Evolutionary conservation across 2,113 vertebrate species (phyloP), one percentile per base, ranked within the genome.

Genomic region (Sapayoa aenigma): DNA sequence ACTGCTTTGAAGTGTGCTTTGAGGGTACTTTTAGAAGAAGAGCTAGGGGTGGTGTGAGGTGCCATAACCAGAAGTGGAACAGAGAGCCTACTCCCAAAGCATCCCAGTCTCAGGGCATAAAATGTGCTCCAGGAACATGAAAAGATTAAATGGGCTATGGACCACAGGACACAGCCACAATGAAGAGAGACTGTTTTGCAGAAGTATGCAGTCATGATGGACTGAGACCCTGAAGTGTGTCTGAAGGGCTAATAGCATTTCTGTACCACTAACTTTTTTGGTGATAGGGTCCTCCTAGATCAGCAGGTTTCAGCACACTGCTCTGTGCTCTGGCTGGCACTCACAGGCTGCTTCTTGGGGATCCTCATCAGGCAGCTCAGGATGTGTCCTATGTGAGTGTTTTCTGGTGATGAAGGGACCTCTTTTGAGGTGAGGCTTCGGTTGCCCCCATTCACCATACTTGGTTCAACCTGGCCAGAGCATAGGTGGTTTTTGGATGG

Each of bases 261-360:
- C 59, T 39, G 33, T 81, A 58, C 18, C 37, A 24, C 58, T 72
- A 37, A 9, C 6, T 56, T 33, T 60, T 78, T 37, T 52, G 74
- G 46, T 59, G 6, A 13, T 33, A 44, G 13, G 14, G 39, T 74
- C 39, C 49, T 89, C 72, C 49, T 63, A 55, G 41, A 69, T 37
- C 14, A 53, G 46, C 52, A 44, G 44, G 16, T 73, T 89, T 80
- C 49, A 78, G 69, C 33, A 35, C 30, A 37, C 2, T 0, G 2
- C 37, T 78, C n/a, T 79, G 11, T 49, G 50, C 3, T 1, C 30
- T 78, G 31, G 23, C 39, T 27, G 37, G n/a, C 2, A 0, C 6
- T 21, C 1, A 4, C 33, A 25, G 20, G 60, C 74, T 78, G n/a
- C 75, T 79, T 75, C 56, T 90, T 0, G 1, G 28, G 25, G 15